A percentile compares a stretch with the other conserved stretches of the same genome.
These are phyloP conservation scores for Lycophotia porphyrea DNA, from an alignment of 2,888 invertebrate genomes.

Conservation along the genomic window DNA sequence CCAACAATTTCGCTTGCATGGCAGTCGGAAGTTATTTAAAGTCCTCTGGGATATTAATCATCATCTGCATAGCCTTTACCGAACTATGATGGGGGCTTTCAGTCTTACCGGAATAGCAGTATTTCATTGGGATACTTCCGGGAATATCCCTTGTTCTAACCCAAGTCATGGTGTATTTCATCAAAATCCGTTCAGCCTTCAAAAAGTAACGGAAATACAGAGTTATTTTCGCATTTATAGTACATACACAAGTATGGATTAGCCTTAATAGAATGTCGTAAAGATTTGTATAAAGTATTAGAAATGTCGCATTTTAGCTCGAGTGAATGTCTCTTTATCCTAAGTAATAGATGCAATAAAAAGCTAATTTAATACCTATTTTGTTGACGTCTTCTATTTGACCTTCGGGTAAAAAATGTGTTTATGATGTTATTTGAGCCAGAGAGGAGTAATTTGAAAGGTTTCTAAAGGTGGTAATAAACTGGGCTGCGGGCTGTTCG, in stretches of 20 bases:
- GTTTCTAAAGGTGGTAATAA: background rate
- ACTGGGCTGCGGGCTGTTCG: too few species aligned
- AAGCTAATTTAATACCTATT: conserved; percentile 28
- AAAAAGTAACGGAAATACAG: background rate
- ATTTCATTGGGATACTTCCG: background rate
- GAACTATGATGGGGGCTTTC: background rate
- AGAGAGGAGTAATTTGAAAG: background rate
- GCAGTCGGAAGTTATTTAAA: background rate
- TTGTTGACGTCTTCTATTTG: background rate
- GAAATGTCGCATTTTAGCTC: conserved; percentile 26
- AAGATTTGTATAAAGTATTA: conserved; percentile 31
- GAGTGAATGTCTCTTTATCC: conserved; percentile 36
- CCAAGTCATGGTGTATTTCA: background rate
- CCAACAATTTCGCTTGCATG: background rate
- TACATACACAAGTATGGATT: too few species aligned
- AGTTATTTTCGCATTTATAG: background rate
- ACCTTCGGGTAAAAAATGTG: background rate
- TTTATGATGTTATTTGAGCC: background rate
- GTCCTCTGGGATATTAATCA: background rate
- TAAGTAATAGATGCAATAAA: conserved; percentile 44
- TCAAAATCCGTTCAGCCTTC: background rate
- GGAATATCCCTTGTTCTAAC: background rate
- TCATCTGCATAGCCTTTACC: background rate
- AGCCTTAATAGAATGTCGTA: conserved; percentile 8
- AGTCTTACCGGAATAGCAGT: background rate